A percentile compares a stretch with the other conserved stretches of the same genome.
Conservation (phyloP, 2,888 invertebrate genomes). For the Cartodere bifasciata region DNA sequence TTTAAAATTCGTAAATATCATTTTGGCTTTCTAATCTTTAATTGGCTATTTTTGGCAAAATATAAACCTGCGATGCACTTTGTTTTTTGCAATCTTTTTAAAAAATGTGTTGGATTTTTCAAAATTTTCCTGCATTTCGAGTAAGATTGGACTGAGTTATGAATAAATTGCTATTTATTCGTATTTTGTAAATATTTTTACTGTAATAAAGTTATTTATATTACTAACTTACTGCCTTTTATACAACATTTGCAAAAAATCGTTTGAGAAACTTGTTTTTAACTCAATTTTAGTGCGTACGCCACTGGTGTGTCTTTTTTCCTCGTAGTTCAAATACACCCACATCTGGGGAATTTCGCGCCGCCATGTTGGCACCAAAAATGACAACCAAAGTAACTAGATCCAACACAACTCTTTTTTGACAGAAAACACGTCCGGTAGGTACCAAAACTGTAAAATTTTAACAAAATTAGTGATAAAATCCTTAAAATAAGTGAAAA, state of each 20-base stretch:
- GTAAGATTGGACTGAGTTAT: conserved; percentile 2
- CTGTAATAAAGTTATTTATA: conserved; percentile 5
- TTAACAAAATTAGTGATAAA: conserved; percentile 3
- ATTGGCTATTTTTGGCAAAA: conserved; percentile 9
- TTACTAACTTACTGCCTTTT: neutral
- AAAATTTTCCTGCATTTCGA: conserved; percentile 8
- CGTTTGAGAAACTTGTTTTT: too few species aligned
- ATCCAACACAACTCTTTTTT: too few species aligned
- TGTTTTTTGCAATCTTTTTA: conserved; percentile 8
- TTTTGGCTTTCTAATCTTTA: too few species aligned
- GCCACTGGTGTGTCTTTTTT: too few species aligned
- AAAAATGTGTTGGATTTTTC: conserved; percentile 9
- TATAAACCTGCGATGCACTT: conserved; percentile 6
- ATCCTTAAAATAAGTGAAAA: neutral
- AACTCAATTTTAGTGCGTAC: too few species aligned
- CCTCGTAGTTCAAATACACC: too few species aligned
- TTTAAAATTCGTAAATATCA: too few species aligned
- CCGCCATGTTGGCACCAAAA: too few species aligned
- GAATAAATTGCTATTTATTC: conserved; percentile 1
- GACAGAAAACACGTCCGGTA: conserved; percentile 17
- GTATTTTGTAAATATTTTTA: conserved; percentile 4
- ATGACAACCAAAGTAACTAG: too few species aligned
- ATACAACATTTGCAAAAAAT: too few species aligned
- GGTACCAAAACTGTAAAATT: conserved; percentile 11
- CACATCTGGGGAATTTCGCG: too few species aligned